Conservation (phyloP, 1,140 invertebrate species). For the Ctenoplectra terminalis region DNA sequence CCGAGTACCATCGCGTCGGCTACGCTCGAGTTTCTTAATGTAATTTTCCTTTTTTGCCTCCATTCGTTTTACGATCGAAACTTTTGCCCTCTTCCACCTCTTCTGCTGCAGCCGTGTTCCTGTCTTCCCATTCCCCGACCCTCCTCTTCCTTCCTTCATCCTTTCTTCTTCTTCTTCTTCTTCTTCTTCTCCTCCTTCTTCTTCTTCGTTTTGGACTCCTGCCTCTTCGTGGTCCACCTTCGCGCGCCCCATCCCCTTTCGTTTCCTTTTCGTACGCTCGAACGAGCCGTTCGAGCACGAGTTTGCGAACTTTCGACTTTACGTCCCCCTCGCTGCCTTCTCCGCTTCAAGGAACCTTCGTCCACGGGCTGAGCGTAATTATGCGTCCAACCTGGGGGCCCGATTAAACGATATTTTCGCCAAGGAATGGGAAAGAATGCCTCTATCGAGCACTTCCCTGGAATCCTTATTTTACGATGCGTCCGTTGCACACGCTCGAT, state of each 20-base stretch:
- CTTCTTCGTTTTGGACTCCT: constrained; percentile 61
- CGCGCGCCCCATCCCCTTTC: constrained; percentile 21
- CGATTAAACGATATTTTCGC: constrained; percentile 29
- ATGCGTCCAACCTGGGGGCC: constrained; percentile 51
- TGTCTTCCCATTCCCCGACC: constrained; percentile 56
- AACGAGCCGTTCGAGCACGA: constrained; percentile 54
- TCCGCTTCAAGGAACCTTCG: not conserved
- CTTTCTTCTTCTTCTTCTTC: constrained; percentile 53
- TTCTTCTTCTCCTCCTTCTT: constrained; percentile 18
- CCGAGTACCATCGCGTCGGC: constrained; percentile 66
- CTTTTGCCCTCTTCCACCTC: constrained; percentile 71
- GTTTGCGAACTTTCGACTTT: constrained; percentile 66
- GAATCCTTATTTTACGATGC: not conserved
- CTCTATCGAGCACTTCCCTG: constrained; percentile 1
- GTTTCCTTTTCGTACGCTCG: constrained; percentile 43
- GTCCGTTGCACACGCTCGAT: not conserved
- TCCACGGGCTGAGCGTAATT: constrained; percentile 41
- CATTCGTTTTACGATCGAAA: constrained; percentile 81
- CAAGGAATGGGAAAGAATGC: not conserved
- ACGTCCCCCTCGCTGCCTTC: constrained; percentile 31
- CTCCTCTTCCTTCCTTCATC: too few relatives aligned
- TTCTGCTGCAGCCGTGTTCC: constrained; percentile 54
- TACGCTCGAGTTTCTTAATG: constrained; percentile 80
- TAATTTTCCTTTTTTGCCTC: constrained; percentile 81
- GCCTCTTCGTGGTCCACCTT: constrained; percentile 50